A percentile compares a stretch with the other conserved stretches of the same genome.
phyloP scores from a whole-genome alignment of 2,888 invertebrate genomes.

The Amblyjoppa fuscipennis region DNA sequence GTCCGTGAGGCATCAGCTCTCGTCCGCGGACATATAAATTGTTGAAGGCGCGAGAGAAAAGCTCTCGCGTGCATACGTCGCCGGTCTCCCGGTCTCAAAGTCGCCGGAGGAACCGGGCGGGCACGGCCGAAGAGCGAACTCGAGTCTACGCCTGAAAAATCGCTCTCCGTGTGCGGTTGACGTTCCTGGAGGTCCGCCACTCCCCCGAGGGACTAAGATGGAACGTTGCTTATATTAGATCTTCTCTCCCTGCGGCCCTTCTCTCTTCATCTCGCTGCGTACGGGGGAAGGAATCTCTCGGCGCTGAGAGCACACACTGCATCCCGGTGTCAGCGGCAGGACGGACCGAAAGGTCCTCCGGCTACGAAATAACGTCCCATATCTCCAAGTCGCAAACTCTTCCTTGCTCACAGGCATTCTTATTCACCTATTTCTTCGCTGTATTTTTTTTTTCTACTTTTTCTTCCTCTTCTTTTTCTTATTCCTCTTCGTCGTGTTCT shows the following conservation, averaged over 20 bases:
- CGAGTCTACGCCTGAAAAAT: constrained; percentile 56
- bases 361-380: constrained; percentile 49
- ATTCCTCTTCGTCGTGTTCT: too few species aligned
- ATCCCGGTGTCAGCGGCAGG: constrained; percentile 17
- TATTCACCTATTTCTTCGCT: constrained; percentile 23
- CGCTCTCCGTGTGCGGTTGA: constrained; percentile 61
- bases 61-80: not conserved
- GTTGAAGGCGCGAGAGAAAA: too few species aligned
- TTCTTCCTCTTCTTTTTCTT: not conserved
- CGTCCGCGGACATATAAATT: not conserved
- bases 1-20: not conserved
- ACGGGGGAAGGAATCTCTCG: constrained; percentile 37
- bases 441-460: not conserved
- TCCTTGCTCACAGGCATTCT: not conserved
- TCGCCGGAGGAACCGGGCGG: not conserved
- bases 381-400: constrained; percentile 38
- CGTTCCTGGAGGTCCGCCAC: constrained; percentile 41
- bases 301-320: not conserved
- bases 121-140: not conserved
- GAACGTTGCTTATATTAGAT: constrained; percentile 58
- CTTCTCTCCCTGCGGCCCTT: not conserved
- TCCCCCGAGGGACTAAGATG: constrained; percentile 33
- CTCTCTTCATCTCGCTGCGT: constrained; percentile 11
- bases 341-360: constrained; percentile 28
- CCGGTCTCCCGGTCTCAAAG: not conserved